phyloP scores from a whole-genome alignment of 2,113 vertebrate genomes.

The Alethe castanea region DNA sequence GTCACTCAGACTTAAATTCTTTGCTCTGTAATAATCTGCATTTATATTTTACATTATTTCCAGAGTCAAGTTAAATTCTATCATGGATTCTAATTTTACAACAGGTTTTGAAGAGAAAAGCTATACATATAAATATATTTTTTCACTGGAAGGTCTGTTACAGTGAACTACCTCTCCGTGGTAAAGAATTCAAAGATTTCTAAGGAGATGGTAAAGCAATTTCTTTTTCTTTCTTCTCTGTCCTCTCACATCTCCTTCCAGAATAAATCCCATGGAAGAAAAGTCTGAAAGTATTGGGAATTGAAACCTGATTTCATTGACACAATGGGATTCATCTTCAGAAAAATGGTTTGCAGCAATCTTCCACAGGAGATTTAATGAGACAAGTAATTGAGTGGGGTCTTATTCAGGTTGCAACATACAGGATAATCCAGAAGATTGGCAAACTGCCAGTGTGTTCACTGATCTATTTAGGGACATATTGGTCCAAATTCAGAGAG shows the following conservation, averaged over 20 bases:
- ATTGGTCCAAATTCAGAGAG: neutral
- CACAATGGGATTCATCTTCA: neutral
- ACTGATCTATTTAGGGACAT: neutral
- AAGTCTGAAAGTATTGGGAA: neutral
- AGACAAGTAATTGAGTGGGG: neutral
- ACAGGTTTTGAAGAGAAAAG: neutral
- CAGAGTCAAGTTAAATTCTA: neutral
- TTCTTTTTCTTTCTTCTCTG: neutral
- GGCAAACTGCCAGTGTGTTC: neutral
- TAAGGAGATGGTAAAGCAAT: neutral
- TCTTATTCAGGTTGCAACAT: neutral
- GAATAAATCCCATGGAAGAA: neutral
- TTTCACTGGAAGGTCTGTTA: neutral
- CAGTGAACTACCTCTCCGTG: neutral
- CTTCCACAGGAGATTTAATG: neutral
- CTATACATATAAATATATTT: neutral
- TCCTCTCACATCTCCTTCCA: neutral
- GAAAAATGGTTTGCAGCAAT: neutral
- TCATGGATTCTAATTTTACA: neutral
- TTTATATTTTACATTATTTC: neutral
- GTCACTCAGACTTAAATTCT: constrained; percentile 13
- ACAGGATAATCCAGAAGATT: neutral
- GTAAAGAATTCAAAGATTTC: neutral
- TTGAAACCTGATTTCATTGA: neutral
- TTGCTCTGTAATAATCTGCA: neutral